Base-by-base conservation (phyloP, 1,140 invertebrate genomes). In the Ganaspis sp. region DNA sequence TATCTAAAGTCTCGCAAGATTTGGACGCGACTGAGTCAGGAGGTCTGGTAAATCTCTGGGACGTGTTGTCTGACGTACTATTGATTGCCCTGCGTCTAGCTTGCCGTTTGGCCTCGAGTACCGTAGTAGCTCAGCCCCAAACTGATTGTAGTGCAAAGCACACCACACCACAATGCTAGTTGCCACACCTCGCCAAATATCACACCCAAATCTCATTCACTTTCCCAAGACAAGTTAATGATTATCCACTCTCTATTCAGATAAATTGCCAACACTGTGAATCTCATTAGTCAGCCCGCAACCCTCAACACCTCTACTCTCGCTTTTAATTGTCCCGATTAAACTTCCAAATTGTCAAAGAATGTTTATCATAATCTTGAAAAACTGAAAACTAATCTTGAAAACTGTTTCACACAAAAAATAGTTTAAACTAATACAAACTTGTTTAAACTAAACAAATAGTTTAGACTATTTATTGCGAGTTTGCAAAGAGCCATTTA, bases 61-160 rank as follows among this genome's bases (percentile, higher is more conserved):
- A 83, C 78, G 78, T 79, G 81, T 80, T 78, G 77, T 79, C 82
- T 76, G 82, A 83, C 82, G 77, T 81, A 83, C 75, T 83, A 83
- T 83, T 79, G 82, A 83, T 83, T 83, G 82, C 79, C 74, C 74
- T 83, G 82, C 82, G 82, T 81, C 79, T 81, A 73, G 64, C 81
- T 75, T 69, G 77, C 76, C 79, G 76, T 82, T 82, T 77, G 78
- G 77, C 80, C 75, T 64, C 73, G 74, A 77, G 80, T 73, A 70
- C 69, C 29, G 73, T 80, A 42, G 70, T 12, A 38, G 37, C 21
- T 45, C 12, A 80, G 76, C 77, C 71, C 81, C 78, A 34, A 64
- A 79, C 78, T 80, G 81, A 80, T 82, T 82, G 81, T 80, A 29
- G 58, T 34, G 23, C 58, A 34, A 64, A 64, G 58, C 58, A 79